Evolutionary conservation across 1,140 invertebrate species (phyloP).

Genomic region (Propsilocerus akamusi): DNA sequence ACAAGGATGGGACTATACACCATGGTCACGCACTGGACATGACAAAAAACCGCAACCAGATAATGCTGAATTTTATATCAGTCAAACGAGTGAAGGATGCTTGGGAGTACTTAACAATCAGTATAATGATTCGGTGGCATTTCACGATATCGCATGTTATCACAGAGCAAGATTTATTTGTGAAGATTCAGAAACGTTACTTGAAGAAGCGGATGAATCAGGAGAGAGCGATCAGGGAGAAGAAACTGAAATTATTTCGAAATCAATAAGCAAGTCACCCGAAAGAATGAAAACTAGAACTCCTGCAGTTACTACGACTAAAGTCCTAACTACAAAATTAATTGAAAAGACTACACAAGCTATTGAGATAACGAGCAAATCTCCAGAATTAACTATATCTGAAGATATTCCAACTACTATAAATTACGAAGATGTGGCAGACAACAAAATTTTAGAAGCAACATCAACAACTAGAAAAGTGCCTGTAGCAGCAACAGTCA

Average conservation of each 20-base stretch:
- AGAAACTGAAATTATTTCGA: neutral
- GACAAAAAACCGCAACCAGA: slow-evolving; percentile 7
- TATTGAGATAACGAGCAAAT: no score
- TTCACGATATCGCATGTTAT: slow-evolving; percentile 81
- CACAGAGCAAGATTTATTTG: slow-evolving; percentile 80
- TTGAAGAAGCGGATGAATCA: neutral
- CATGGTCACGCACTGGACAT: slow-evolving; percentile 7
- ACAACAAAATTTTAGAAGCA: no score
- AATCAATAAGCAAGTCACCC: neutral
- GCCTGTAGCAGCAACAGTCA: no score
- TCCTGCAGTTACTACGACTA: neutral
- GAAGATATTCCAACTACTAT: no score
- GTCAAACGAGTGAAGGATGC: slow-evolving; percentile 71
- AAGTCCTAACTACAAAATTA: neutral
- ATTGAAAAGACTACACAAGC: no score
- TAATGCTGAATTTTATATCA: slow-evolving; percentile 61
- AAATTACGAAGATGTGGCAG: no score
- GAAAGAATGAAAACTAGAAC: neutral
- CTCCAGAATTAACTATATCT: no score
- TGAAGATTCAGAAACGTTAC: slow-evolving; percentile 41
- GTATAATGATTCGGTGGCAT: slow-evolving; percentile 76
- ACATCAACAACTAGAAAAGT: no score
- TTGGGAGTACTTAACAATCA: slow-evolving; percentile 74
- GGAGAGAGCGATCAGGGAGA: neutral
- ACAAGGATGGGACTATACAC: slow-evolving; percentile 6